Conservation (phyloP, 2,888 invertebrate species). For the Piscicola geometra region DNA sequence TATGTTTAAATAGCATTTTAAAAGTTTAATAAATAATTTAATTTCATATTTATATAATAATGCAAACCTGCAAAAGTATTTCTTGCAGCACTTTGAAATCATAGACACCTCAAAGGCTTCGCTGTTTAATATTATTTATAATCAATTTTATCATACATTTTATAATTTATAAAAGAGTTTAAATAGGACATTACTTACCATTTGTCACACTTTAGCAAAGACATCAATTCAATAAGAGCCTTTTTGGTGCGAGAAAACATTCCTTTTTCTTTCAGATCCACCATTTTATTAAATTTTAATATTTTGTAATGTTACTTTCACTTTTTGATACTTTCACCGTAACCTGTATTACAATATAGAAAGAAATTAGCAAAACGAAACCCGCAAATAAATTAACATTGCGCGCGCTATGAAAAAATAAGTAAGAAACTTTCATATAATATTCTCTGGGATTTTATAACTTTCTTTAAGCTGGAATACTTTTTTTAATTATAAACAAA, state of each 20-base stretch:
- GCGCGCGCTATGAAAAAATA: not conserved
- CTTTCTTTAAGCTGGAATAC: too few species aligned
- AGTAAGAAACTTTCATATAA: not conserved
- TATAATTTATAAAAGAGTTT: not conserved
- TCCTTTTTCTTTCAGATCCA: not conserved
- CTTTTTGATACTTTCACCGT: too few species aligned
- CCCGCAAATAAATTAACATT: not conserved
- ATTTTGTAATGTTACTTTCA: not conserved
- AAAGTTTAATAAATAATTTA: not conserved
- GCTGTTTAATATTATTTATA: not conserved
- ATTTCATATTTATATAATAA: not conserved
- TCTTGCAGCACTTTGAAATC: constrained; percentile 5
- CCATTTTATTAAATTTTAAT: not conserved
- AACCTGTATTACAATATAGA: too few species aligned
- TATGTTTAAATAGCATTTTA: not conserved
- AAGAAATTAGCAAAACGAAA: too few species aligned
- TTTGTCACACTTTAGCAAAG: not conserved
- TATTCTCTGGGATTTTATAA: too few species aligned
- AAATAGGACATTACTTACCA: not conserved
- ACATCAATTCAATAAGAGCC: not conserved
- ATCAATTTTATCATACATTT: not conserved
- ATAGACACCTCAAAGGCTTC: not conserved
- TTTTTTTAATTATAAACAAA: too few species aligned
- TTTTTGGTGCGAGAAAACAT: constrained; percentile 10
- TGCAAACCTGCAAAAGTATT: constrained; percentile 14